These are phyloP conservation scores for Palythoa grandiflora DNA, from an alignment of 92 coral and sea anemone genomes.

Conservation along the genomic window DNA sequence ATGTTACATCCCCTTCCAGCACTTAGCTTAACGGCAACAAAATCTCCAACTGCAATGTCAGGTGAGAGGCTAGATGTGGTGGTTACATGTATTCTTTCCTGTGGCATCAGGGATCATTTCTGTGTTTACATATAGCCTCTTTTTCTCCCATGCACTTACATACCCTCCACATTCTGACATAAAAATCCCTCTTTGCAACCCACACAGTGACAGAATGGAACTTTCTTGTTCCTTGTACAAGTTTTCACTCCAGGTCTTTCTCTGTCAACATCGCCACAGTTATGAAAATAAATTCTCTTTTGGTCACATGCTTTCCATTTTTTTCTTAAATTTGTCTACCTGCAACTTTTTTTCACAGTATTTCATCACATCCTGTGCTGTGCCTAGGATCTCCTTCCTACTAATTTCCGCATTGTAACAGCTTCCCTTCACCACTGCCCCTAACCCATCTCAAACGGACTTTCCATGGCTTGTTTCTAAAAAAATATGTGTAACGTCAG, in stretches of 20 bases:
- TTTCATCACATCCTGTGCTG: constrained; percentile 46
- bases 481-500: neutral
- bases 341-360: constrained; percentile 45
- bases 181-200: constrained; percentile 25
- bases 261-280: constrained; percentile 34
- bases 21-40: constrained; percentile 54
- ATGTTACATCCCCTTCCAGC: constrained; percentile 8
- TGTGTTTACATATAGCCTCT: no score
- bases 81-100: constrained; percentile 39
- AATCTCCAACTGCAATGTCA: constrained; percentile 43
- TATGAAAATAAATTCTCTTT: constrained; percentile 51
- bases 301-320: constrained; percentile 41
- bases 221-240: constrained; percentile 51
- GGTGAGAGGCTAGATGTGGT: constrained; percentile 48
- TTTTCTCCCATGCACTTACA: constrained; percentile 6
- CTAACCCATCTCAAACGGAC: constrained; percentile 47
- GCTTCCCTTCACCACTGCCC: constrained; percentile 51
- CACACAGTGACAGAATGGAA: constrained; percentile 37
- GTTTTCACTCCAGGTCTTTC: constrained; percentile 50
- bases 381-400: constrained; percentile 45
- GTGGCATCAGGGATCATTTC: neutral
- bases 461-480: constrained; percentile 49
- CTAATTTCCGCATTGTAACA: constrained; percentile 57
- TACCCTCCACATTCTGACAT: constrained; percentile 32
- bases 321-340: neutral